phyloP scores from a whole-genome alignment of 35 echinoderm and acorn worm species.

The Heliocidaris erythrogramma region DNA sequence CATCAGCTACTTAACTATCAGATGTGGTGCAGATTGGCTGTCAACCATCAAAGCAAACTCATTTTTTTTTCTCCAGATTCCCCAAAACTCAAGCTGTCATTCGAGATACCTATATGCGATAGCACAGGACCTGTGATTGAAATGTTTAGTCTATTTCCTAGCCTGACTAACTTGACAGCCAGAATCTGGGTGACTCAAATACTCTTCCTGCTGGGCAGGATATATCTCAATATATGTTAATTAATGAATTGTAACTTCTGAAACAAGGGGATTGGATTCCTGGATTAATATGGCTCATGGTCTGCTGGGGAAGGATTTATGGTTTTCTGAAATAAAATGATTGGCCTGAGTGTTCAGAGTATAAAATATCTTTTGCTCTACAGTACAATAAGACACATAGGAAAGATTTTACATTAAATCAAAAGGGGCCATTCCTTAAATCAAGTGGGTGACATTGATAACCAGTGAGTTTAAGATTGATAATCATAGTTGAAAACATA shows the following conservation, averaged over 20 bases:
- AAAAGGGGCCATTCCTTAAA: too few relatives aligned
- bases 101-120: constrained; percentile 17
- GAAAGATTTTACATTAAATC: too few relatives aligned
- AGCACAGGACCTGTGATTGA: background rate
- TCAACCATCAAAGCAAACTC: background rate
- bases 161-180: background rate
- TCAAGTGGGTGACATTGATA: too few relatives aligned
- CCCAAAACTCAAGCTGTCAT: background rate
- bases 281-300: background rate
- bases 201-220: background rate
- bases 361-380: too few relatives aligned
- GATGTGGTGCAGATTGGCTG: background rate
- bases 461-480: too few relatives aligned
- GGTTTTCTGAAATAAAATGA: background rate
- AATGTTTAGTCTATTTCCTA: background rate
- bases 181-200: background rate
- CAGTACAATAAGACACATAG: too few relatives aligned
- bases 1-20: background rate
- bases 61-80: background rate
- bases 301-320: background rate
- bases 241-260: background rate
- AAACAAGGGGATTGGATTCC: background rate
- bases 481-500: too few relatives aligned
- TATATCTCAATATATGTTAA: background rate
- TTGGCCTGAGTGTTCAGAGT: background rate